Percentiles rank a stretch among this genome's conserved stretches.
Evolutionary conservation across 2,797 vertebrate species (phyloP).

Genomic region (Rhynchotus rufescens): DNA sequence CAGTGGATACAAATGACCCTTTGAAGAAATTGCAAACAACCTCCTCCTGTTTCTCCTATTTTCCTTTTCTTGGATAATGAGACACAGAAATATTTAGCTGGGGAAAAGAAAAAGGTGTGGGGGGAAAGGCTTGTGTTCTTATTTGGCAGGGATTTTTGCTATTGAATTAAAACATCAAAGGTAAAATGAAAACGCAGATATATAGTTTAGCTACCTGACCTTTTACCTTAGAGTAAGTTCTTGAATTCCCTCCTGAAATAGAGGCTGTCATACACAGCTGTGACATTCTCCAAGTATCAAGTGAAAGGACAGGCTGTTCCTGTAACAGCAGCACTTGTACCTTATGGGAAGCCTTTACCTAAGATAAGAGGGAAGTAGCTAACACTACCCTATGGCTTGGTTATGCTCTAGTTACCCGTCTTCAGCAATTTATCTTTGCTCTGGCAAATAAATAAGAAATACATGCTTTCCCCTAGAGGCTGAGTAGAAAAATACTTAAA

Average conservation of each 20-base stretch:
- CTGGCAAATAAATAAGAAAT: neutral
- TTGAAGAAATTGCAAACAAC: neutral
- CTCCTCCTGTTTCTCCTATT: slow-evolving; percentile 1
- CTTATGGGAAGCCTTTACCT: neutral
- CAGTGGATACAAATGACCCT: neutral
- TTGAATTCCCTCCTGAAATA: neutral
- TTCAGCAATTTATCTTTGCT: neutral
- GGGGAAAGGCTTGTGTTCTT: neutral
- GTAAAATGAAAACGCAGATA: neutral
- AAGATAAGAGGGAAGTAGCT: slow-evolving; percentile 30
- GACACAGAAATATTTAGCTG: neutral
- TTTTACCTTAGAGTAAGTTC: slow-evolving; percentile 23
- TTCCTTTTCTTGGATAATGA: neutral
- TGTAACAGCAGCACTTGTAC: neutral
- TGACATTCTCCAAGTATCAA: neutral
- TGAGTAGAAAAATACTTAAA: neutral
- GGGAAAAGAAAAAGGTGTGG: neutral
- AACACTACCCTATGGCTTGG: neutral
- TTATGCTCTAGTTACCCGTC: neutral
- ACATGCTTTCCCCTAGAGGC: fast-evolving
- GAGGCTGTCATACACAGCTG: neutral
- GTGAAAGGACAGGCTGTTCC: slow-evolving; percentile 3
- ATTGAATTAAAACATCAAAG: slow-evolving; percentile 8
- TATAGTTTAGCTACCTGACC: neutral
- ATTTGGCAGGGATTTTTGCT: neutral